Base-by-base conservation (phyloP, 2,888 invertebrate genomes). In the Subacronicta megacephala region DNA sequence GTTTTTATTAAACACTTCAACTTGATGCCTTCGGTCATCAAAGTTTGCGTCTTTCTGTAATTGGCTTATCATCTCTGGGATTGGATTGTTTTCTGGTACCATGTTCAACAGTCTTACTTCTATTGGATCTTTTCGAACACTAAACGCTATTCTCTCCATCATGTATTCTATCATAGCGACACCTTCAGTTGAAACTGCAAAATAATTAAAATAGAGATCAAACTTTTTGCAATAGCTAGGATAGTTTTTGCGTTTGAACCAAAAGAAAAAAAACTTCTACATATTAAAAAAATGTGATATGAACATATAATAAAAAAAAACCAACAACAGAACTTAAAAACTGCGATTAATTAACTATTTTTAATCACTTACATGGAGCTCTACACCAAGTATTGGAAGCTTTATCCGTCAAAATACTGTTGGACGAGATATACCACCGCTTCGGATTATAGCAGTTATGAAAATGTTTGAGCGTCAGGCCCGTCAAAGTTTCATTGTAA, bases 371-470 rank as follows among this genome's bases (percentile, higher is more conserved):
- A 75, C 75, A 70, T 0, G 96, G 97, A 1, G 96, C 95, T 73
- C 97, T 90, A 67, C 96, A 96, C 73, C 95, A 96, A 0, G 97
- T 96, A 63, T 96, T 96, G 1, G 94, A 90, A 0, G 96, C 95
- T 1, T 95, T 89, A 76, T 97, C 96, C 0, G 97, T 96, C 17
- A 92, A 79, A 0, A 95, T 95, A 51, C 79, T 82, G 38, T 87
- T 84, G 0, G 85, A 84, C 60, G 85, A 89, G 1, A 93, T 81
- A 18, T 91, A 90, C 96, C 96, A 97, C 18, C 95, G 92, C 1
- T 85, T 88, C 2, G 85, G 70, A 40, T 95, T 89, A 74, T 96
- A 96, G 68, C 95, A 95, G 42, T 62, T 75, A 40, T 56, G 26
- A 7, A 62, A 72, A 15, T 56, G 63, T 33, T 7, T 13, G 0